Evolutionary conservation across 2,113 vertebrate genomes (phyloP), one percentile per base, ranked within the genome.

Genomic region (Pomatorhinus ruficollis): DNA sequence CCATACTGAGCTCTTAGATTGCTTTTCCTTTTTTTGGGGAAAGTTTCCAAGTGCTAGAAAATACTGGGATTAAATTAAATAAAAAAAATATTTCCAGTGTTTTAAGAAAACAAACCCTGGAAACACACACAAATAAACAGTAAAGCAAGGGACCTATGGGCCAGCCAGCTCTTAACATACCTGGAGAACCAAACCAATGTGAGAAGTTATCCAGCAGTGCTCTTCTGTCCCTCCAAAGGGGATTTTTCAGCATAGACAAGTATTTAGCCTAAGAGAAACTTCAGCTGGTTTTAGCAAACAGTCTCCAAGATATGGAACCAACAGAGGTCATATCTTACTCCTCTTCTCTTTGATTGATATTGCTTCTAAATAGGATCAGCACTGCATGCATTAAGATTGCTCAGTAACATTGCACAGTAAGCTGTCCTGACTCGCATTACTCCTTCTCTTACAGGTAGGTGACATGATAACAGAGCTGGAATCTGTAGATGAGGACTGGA

Each of bases 401-500:
- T 40, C 2, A 1, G 33, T 27, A 82, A 45, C 22, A 21, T 21
- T 31, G 69, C 75, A 35, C 1, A 1, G n/a, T 11, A 91, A 80
- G 37, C 81, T 90, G 15, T 5, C 6, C n/a, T 40, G 77, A 54
- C 61, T 92, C n/a, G 85, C 15, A 1, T 85, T 69, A 50, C 82
- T 94, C 76, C 64, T 96, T 89, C 94, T 96, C 87, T 91, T 95
- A 27, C 98, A 99, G 99, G 98, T 95, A 57, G 99, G 99, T 39
- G 99, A 99, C 69, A 78, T 97, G 28, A 95, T 99, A 92, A 98
- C 98, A 65, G 97, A 98, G 79, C 90, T 99, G 94, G 98, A 99
- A 97, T 87, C 98, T 23, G 74, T 99, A 13, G 98, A 99, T 24
- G 94, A 98, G 6, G 99, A 99, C 89, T 99, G 99, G 99, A 98